Base-by-base conservation (phyloP, 2,797 vertebrate genomes). In the Eupleurogrammus muticus region DNA sequence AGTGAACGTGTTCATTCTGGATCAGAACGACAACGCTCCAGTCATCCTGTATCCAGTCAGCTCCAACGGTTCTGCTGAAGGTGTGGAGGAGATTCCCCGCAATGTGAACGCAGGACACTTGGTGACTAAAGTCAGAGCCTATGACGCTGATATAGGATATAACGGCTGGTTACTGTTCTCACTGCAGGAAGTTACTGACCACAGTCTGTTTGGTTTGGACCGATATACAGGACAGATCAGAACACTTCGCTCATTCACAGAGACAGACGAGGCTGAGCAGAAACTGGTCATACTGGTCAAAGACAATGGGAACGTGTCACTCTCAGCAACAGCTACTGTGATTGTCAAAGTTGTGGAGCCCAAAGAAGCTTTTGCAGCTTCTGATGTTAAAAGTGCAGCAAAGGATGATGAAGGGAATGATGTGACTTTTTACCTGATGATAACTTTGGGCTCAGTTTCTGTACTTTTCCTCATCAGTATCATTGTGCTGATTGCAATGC, bases 21-120 rank as follows among this genome's bases (percentile, higher is more conserved):
- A 86, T 79, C 71, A 64, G 60, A 77, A 77, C 20, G 75, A 77
- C 75, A 77, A 77, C 42, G 38, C 61, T 28, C 75, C 75, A 19
- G 60, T 52, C 35, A 71, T 77, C 69, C 21, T 66, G 70, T 50
- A 50, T 59, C 66, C 53, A 12, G 28, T 62, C 32, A 64, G 40
- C 42, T 35, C 35, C 23, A 77, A 80, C 21, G 74, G 56, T 38
- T 80, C 77, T 17, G 57, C 75, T 36, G 59, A 62, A 66, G 55
- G 40, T 53, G 49, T 65, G 35, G 62, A 60, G 19, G 63, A 66
- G 23, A 60, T 61, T 54, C 42, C 50, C 6, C 72, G 63, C 17
- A 75, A 68, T 66, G 56, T 67, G 23, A 62, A 54, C 8, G 24
- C 57, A 49, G 64, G 72, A 1, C 66, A 75, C 61, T 42, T 68